phyloP scores from a whole-genome alignment of 2,797 vertebrate species.

The Limosa lapponica region DNA sequence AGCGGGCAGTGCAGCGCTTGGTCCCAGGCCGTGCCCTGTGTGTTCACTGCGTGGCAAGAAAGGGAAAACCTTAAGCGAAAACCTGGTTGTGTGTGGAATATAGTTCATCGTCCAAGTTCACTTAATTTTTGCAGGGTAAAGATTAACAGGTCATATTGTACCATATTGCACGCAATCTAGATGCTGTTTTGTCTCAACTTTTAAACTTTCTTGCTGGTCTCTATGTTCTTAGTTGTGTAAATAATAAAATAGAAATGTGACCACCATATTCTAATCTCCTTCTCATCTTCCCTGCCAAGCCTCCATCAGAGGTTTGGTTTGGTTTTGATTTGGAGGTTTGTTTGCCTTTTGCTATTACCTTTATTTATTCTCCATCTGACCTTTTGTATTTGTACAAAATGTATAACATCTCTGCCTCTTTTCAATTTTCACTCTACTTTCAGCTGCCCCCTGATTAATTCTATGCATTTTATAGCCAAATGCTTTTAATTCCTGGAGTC shows the following conservation, averaged over 20 bases:
- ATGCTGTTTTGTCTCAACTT: neutral
- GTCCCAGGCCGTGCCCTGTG: rapidly evolving
- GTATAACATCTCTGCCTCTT: neutral
- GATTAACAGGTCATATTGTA: neutral
- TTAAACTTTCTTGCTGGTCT: neutral
- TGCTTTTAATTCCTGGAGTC: neutral
- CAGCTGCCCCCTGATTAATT: neutral
- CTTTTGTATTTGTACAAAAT: neutral
- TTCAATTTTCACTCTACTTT: neutral
- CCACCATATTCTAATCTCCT: neutral
- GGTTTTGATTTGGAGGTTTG: neutral
- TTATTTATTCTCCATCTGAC: neutral
- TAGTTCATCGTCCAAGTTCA: neutral
- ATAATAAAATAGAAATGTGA: neutral
- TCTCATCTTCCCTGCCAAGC: neutral
- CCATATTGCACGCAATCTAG: neutral
- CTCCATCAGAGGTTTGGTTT: neutral
- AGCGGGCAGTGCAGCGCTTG: neutral
- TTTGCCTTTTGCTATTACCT: neutral
- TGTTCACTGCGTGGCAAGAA: rapidly evolving
- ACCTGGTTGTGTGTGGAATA: neutral
- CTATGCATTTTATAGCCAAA: neutral
- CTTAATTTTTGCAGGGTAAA: neutral
- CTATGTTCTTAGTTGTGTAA: neutral
- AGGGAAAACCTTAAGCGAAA: neutral